Percentiles rank a stretch among this genome's conserved stretches.
phyloP scores from a whole-genome alignment of 2,888 invertebrate species.

The Amblyteles armatorius region DNA sequence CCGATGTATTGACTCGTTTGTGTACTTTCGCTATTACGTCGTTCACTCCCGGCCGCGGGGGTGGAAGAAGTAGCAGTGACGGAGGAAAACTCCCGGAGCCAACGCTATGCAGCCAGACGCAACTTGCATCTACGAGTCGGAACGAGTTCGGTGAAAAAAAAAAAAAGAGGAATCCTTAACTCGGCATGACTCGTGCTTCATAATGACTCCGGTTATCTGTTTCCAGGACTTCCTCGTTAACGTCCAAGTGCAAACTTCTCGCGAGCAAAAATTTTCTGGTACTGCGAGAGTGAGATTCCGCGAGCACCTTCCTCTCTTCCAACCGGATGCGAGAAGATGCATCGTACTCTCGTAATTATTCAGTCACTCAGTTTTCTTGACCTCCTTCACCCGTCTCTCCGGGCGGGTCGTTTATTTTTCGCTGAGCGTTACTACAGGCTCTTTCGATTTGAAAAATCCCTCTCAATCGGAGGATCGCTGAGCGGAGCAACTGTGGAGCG shows the following conservation, averaged over 20 bases:
- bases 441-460: conserved; percentile 10
- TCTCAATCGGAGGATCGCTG: conserved; percentile 13
- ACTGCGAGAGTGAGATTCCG: not conserved
- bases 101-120: not conserved
- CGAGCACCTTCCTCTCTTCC: not conserved
- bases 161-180: not conserved
- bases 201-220: not conserved
- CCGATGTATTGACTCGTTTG: conserved; percentile 1
- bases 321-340: not conserved
- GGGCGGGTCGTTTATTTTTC: not conserved
- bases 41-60: not conserved
- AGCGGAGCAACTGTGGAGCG: not conserved
- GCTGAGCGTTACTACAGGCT: not conserved
- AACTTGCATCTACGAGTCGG: not conserved
- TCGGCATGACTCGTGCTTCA: not conserved
- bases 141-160: not conserved
- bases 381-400: not conserved
- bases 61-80: not conserved
- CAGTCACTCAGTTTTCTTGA: conserved; percentile 16
- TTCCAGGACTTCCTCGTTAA: conserved; percentile 2
- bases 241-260: not conserved
- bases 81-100: not conserved
- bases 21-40: not conserved
- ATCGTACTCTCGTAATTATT: not conserved
- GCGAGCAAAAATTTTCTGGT: not conserved